Evolutionary conservation across 2,888 invertebrate genomes (phyloP).

Genomic region (Patella ulyssiponensis): DNA sequence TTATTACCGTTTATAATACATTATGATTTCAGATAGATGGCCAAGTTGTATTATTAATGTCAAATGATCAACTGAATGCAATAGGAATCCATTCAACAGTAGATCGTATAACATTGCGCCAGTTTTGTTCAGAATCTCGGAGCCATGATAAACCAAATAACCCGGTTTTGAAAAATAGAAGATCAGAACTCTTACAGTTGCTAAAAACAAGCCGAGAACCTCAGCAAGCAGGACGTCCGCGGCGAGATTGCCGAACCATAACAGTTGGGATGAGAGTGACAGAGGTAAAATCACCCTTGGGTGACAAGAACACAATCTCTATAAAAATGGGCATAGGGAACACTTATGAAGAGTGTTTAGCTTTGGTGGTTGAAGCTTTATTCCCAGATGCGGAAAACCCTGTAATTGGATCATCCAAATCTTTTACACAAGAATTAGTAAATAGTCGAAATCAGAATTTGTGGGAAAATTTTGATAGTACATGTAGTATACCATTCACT

Average conservation of each 20-base stretch:
- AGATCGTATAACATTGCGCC: neutral
- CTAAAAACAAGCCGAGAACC: neutral
- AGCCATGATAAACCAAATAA: neutral
- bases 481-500: neutral
- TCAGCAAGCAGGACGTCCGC: neutral
- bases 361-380: neutral
- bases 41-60: neutral
- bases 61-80: neutral
- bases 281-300: neutral
- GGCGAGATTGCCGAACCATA: neutral
- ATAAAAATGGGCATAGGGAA: neutral
- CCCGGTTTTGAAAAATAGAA: neutral
- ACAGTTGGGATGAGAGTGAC: neutral
- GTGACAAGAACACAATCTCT: neutral
- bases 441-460: neutral
- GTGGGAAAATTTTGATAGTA: neutral
- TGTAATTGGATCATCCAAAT: neutral
- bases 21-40: neutral
- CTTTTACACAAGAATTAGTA: neutral
- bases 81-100: neutral
- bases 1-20: no score
- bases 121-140: neutral
- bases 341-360: neutral
- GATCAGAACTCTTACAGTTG: neutral
- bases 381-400: neutral